Evolutionary conservation across 2,113 vertebrate species (phyloP), one percentile per base, ranked within the genome.

Genomic region (Protobothrops mucrosquamatus): DNA sequence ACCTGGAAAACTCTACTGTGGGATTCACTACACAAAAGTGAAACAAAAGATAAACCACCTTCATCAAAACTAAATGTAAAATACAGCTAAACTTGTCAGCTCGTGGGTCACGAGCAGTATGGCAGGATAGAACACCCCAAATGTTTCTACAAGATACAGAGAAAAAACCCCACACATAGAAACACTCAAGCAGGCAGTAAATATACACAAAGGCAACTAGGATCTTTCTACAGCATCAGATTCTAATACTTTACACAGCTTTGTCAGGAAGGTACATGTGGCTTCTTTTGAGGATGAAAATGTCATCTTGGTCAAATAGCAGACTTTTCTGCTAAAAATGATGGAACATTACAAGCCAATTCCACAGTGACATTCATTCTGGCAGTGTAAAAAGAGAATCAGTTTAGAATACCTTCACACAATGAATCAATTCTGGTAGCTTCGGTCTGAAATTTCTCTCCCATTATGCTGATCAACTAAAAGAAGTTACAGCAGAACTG

Each of bases 121-220:
- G 98, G 98, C 98, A 98, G 98, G 98, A 98, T 98, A 98, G 98
- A 99, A 99, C 98, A 99, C 98, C 98, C 98, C 98, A 98, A 97
- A 99, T 98, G 98, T 98, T 98, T 99, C 98, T 99, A 99, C 98
- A 95, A 98, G 98, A 98, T 98, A 99, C 98, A 99, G 98, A 98
- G 99, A 98, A 99, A 51, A 99, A 98, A 69, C 57, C 97, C 98
- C 98, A 99, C 99, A 98, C 98, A 99, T 98, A 99, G 98, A 98
- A 99, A 99, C 98, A 99, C 99, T 99, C 98, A 99, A 99, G 99
- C 99, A 99, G 99, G 99, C 99, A 99, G 98, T 98, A 98, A 98
- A 98, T 99, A 98, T 98, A 99, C 99, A 99, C 99, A 98, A 99
- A 99, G 99, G 99, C 99, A 99, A 99, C 99, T 99, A 99, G 99